Percentiles rank a stretch among this genome's conserved stretches.
These are phyloP conservation scores for Camponotus fellah DNA, from an alignment of 2,888 invertebrate species.

Conservation along the genomic window DNA sequence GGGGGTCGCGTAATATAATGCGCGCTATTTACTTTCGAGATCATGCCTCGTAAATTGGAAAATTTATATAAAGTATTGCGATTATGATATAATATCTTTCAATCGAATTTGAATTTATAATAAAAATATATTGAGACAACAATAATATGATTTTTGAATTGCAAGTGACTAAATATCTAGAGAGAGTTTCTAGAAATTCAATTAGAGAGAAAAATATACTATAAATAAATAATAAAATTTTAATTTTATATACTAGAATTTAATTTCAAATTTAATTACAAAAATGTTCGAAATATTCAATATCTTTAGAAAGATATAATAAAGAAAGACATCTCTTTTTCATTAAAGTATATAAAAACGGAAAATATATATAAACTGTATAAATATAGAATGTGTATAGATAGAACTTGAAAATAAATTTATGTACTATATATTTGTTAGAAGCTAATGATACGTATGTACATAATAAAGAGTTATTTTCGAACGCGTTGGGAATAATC, in stretches of 20 bases:
- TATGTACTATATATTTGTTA: not conserved
- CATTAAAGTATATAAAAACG: not conserved
- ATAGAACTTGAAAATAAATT: not conserved
- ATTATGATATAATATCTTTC: not conserved
- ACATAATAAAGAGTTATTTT: not conserved
- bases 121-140: not conserved
- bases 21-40: conserved; percentile 48
- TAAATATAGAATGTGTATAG: not conserved
- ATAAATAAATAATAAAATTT: not conserved
- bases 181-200: not conserved
- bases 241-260: not conserved
- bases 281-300: not conserved
- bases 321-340: not conserved
- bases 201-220: not conserved
- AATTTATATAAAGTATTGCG: not conserved
- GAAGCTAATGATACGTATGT: not conserved
- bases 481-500: conserved; percentile 7
- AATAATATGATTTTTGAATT: not conserved
- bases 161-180: not conserved
- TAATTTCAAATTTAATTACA: not conserved
- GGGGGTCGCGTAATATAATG: conserved; percentile 38
- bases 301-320: not conserved
- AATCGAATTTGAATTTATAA: not conserved
- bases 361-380: not conserved
- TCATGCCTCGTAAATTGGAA: conserved; percentile 6